Conservation (phyloP, 1,140 invertebrate genomes). For the Euschistus heros region DNA sequence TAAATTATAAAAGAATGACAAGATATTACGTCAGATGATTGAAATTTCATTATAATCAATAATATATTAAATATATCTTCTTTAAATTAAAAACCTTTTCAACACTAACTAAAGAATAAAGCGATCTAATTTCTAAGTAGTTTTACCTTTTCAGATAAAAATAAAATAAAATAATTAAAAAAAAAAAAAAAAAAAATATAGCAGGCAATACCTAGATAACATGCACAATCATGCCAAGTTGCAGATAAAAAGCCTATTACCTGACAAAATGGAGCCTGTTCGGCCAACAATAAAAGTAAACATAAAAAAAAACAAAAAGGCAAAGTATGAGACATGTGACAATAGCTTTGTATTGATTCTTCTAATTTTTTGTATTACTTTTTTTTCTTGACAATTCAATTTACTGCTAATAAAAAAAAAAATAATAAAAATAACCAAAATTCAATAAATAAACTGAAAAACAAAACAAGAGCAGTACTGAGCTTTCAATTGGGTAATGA, state of each 20-base stretch:
- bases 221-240: slow-evolving; percentile 9
- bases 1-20: no score
- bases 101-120: slow-evolving; percentile 4
- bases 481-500: no score
- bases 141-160: no score
- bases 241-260: slow-evolving; percentile 39
- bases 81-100: no score
- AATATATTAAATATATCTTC: no score
- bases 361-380: slow-evolving; percentile 5
- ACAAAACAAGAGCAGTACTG: no score
- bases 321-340: slow-evolving; percentile 27
- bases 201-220: background rate
- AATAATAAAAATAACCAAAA: no score
- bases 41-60: no score
- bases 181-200: background rate
- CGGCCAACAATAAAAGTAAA: slow-evolving; percentile 33
- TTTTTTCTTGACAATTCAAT: slow-evolving; percentile 13
- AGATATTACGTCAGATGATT: no score
- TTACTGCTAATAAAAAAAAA: slow-evolving; percentile 7
- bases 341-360: slow-evolving; percentile 2
- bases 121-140: background rate
- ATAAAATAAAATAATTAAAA: no score
- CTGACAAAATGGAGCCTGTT: slow-evolving; percentile 60
- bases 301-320: slow-evolving; percentile 28
- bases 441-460: no score